A percentile compares a stretch with the other conserved stretches of the same genome.
phyloP scores from a whole-genome alignment of 2,113 vertebrate species.

The Mustelus asterias region DNA sequence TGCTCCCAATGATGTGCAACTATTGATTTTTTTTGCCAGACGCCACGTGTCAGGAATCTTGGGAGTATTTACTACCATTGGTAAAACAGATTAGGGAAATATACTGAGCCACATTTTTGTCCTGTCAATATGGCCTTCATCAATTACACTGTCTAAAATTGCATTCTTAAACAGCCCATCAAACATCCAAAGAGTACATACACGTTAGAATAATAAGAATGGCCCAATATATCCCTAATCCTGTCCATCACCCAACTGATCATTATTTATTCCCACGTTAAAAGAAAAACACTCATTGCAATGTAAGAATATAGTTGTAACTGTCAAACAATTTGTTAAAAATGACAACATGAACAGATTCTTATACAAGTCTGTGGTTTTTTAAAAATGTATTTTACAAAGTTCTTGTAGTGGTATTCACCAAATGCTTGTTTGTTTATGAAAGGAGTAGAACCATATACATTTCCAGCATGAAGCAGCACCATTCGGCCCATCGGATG shows the following conservation, averaged over 20 bases:
- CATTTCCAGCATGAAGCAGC: neutral
- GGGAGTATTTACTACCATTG: neutral
- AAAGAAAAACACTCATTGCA: neutral
- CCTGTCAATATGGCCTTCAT: neutral
- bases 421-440: neutral
- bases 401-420: neutral
- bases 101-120: neutral
- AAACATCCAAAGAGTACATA: neutral
- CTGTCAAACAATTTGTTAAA: neutral
- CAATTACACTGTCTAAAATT: neutral
- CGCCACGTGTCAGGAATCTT: neutral
- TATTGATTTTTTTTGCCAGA: neutral
- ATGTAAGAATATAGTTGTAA: neutral
- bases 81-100: neutral
- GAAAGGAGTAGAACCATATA: neutral
- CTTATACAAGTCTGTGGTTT: neutral
- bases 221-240: neutral
- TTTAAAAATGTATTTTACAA: neutral
- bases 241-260: neutral
- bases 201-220: neutral
- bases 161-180: neutral
- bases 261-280: neutral
- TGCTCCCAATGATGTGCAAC: neutral
- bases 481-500: neutral
- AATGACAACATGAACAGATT: neutral